Evolutionary conservation across 2,797 vertebrate genomes (phyloP), one percentile per base, ranked within the genome.

Genomic region (Glossophaga mutica): DNA sequence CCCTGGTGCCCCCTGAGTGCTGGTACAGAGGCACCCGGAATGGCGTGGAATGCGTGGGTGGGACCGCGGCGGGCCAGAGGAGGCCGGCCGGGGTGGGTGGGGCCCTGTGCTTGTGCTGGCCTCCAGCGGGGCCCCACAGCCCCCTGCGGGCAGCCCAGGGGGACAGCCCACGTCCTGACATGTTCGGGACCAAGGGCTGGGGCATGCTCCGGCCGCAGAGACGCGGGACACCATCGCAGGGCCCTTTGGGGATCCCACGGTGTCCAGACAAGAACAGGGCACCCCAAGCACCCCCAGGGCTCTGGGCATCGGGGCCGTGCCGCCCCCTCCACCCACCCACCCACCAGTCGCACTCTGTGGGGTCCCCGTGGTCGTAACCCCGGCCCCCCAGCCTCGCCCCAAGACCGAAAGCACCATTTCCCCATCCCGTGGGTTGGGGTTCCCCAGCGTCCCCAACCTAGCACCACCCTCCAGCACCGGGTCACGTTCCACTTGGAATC

Each of bases 161-260:
- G 59, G 39, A 16, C 2, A 4, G 9, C 6, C 32, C 39, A 5
- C 16, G 55, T 52, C 19, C 71, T 24, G 82, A 59, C 57, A 32
- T 1, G 6, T 32, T 67, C 1, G 3, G 34, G 73, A 39, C 87
- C 39, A 39, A 50, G 73, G 14, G 39, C 7, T 3, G 5, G n/a
- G 19, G 18, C 1, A 21, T 24, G n/a, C n/a, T 48, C 24, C 0
- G 15, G n/a, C 74, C 50, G 18, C 50, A 50, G 52, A 26, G 52
- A 29, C 3, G 2, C 6, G 19, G 89, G 46, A 48, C 8, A 9
- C 3, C 22, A 12, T n/a, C 34, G 32, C 16, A 15, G 19, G 16
- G 32, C 9, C 18, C 26, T 70, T 3, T 0, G 2, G 68, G 39
- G 16, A 0, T 0, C 34, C 48, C 1, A 1, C 18, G 6, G 0